These are phyloP conservation scores for Scaptomyza caliginosa DNA, from an alignment of 2,888 invertebrate genomes.

Conservation along the genomic window DNA sequence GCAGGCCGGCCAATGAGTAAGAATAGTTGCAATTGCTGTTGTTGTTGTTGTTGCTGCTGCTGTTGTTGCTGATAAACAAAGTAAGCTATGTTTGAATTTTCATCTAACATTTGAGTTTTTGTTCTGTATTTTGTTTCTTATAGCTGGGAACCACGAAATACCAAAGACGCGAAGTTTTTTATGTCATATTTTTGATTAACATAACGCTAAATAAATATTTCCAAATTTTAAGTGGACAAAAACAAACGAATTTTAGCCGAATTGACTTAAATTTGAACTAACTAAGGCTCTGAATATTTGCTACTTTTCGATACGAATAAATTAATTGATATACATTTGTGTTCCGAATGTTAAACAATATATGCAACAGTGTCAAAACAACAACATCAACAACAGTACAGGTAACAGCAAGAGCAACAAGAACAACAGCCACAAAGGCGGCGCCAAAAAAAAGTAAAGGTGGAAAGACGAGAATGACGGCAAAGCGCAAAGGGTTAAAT, in stretches of 20 bases:
- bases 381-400: slow-evolving; percentile 16
- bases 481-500: slow-evolving; percentile 31
- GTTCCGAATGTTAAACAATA: slow-evolving; percentile 17
- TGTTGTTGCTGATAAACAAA: slow-evolving; percentile 1
- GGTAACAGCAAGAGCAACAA: slow-evolving; percentile 20
- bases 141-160: neutral
- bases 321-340: neutral
- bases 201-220: neutral
- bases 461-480: slow-evolving; percentile 31
- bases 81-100: neutral
- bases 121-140: neutral
- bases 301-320: slow-evolving; percentile 13
- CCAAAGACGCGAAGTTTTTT: neutral
- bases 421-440: slow-evolving; percentile 24
- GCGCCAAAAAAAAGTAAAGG: slow-evolving; percentile 38
- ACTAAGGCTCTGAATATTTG: neutral
- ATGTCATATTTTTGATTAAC: neutral
- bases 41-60: slow-evolving; percentile 10
- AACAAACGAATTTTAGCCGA: neutral
- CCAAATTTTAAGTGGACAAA: neutral
- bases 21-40: neutral
- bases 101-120: neutral
- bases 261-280: neutral
- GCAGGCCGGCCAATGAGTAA: slow-evolving; percentile 13
- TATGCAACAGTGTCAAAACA: slow-evolving; percentile 59